These are phyloP conservation scores for Ageneiosus marmoratus DNA, from an alignment of 2,113 vertebrate genomes.

Conservation along the genomic window DNA sequence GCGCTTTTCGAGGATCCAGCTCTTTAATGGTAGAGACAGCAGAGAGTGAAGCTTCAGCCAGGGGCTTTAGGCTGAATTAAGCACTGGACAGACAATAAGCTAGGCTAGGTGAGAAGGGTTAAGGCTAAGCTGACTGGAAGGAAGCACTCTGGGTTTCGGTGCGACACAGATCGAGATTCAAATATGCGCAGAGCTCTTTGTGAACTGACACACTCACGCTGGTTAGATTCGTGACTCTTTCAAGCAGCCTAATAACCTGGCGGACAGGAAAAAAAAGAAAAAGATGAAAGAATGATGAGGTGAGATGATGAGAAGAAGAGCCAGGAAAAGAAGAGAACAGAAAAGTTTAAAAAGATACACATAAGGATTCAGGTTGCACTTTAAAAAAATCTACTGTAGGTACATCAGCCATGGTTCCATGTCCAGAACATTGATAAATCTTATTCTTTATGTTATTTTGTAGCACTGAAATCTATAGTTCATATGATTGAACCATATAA, in stretches of 20 bases:
- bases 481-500: conserved; percentile 1
- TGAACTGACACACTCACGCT: conserved; percentile 79
- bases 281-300: conserved; percentile 68
- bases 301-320: conserved; percentile 66
- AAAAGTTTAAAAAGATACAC: conserved; percentile 62
- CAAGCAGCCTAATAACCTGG: conserved; percentile 81
- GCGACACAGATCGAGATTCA: conserved; percentile 63
- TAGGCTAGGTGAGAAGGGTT: conserved; percentile 56
- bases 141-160: conserved; percentile 65
- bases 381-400: conserved; percentile 38
- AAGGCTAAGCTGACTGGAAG: conserved; percentile 59
- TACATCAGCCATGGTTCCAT: conserved; percentile 26
- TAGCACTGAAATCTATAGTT: conserved; percentile 25
- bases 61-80: conserved; percentile 67
- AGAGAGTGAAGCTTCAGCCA: conserved; percentile 57
- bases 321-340: conserved; percentile 59
- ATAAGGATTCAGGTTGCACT: conserved; percentile 58
- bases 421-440: background rate
- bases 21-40: conserved; percentile 67
- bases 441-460: background rate
- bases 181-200: conserved; percentile 61
- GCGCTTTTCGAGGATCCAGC: conserved; percentile 63
- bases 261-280: conserved; percentile 68
- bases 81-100: conserved; percentile 68
- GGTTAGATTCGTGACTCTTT: conserved; percentile 81